These are phyloP conservation scores for Liposcelis brunnea DNA, from an alignment of 2,888 invertebrate genomes.

Conservation along the genomic window DNA sequence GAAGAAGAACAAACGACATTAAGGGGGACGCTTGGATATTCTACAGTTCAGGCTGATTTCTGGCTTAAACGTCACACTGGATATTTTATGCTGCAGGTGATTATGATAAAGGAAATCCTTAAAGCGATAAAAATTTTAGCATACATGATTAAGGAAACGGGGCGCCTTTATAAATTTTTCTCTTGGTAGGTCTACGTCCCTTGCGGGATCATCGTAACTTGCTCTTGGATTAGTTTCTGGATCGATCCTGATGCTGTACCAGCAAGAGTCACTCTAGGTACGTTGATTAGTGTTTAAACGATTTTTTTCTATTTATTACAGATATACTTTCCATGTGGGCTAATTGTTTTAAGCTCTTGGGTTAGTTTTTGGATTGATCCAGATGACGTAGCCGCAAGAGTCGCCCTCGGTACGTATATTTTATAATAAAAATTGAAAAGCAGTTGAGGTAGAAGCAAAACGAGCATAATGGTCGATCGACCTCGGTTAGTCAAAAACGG, in stretches of 20 bases:
- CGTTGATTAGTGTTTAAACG: slow-evolving; percentile 13
- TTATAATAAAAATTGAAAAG: slow-evolving; percentile 9
- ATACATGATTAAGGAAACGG: not conserved
- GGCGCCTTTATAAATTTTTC: not conserved
- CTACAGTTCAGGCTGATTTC: slow-evolving; percentile 23
- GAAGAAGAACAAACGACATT: slow-evolving; percentile 19
- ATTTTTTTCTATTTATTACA: slow-evolving; percentile 38
- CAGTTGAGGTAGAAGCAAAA: too few species aligned
- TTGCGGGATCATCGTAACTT: slow-evolving; percentile 41
- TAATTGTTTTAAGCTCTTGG: slow-evolving; percentile 45
- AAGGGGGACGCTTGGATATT: slow-evolving; percentile 18
- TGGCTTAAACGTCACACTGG: slow-evolving; percentile 24
- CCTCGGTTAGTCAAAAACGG: too few species aligned
- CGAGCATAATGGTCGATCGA: too few species aligned
- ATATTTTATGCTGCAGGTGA: slow-evolving; percentile 41
- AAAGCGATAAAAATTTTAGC: not conserved
- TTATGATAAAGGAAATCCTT: not conserved
- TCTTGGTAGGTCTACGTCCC: slow-evolving; percentile 41
- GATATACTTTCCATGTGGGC: slow-evolving; percentile 41
- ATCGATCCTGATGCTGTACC: slow-evolving; percentile 47
- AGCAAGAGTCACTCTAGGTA: slow-evolving; percentile 40
- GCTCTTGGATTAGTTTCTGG: slow-evolving; percentile 47
- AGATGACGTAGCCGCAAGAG: slow-evolving; percentile 43
- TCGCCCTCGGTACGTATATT: slow-evolving; percentile 32
- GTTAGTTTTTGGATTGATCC: slow-evolving; percentile 50